These are phyloP conservation scores for Hermaeophaga mercurialis DNA, from an alignment of 2,888 invertebrate genomes.

Conservation along the genomic window DNA sequence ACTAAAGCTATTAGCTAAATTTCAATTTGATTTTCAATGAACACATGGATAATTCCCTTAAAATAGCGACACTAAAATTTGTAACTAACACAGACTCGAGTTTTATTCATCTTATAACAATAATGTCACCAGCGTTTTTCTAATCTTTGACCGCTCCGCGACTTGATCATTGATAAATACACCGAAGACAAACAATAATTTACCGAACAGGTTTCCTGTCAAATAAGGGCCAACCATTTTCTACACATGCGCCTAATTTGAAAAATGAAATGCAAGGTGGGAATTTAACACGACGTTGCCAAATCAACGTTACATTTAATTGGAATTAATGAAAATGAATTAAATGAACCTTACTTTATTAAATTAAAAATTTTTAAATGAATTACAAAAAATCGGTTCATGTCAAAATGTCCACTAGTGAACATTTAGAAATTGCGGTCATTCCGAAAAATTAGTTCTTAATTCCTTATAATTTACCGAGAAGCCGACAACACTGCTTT, in stretches of 20 bases:
- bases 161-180: slow-evolving; percentile 21
- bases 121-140: background rate
- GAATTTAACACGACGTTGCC: slow-evolving; percentile 3
- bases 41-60: slow-evolving; percentile 3
- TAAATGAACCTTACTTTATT: too few relatives aligned
- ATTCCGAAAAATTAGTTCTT: too few relatives aligned
- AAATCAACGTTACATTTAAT: too few relatives aligned
- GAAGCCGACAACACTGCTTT: background rate
- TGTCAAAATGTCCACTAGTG: too few relatives aligned
- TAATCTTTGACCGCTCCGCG: slow-evolving; percentile 3
- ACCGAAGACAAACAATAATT: slow-evolving; percentile 7
- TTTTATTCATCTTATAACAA: slow-evolving; percentile 19
- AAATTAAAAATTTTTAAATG: too few relatives aligned
- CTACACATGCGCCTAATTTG: slow-evolving; percentile 11
- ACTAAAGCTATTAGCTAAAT: slow-evolving; percentile 29
- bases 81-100: background rate
- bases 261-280: slow-evolving; percentile 3
- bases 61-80: slow-evolving; percentile 13
- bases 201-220: slow-evolving; percentile 26
- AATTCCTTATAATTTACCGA: too few relatives aligned
- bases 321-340: too few relatives aligned
- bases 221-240: slow-evolving; percentile 3
- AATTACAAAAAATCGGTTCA: too few relatives aligned
- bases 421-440: too few relatives aligned
- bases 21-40: slow-evolving; percentile 20